Evolutionary conservation across 1,140 invertebrate species (phyloP), one percentile per base, ranked within the genome.

Genomic region (Globodera rostochiensis): DNA sequence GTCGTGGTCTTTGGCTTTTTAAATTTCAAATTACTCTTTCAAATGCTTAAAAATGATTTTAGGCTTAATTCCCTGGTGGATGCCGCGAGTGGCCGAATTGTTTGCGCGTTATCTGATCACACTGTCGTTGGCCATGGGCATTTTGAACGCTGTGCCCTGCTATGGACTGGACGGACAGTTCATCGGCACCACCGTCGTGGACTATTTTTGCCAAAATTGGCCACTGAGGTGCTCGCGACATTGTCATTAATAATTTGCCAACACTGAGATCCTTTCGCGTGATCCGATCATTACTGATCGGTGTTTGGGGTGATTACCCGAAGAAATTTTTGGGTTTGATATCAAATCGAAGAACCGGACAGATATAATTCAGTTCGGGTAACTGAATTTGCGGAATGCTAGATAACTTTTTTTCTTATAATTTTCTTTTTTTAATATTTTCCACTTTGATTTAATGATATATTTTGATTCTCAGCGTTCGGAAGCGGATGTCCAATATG

Each of bases 91-190:
- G 50, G 71, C 85, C n/a, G 85, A 89, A 77, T 74, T 90, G 46
- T 75, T 84, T 82, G 79, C 57, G 77, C 91, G 91, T 87, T 93
- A 93, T 87, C 91, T 97, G 71, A 93, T 95, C 66, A 94, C 96
- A 78, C 94, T 98, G 88, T 97, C 96, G 49, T 93, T 94, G 85
- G 96, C 95, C 6, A 91, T 98, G 84, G 95, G 94, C 19, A 91
- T 98, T 82, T 91, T 98, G 36, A 98, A 98, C 92, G 93, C 96
- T 7, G 93, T 98, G 49, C 96, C 96, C 5, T 96, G 95, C 90
- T 95, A 95, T 89, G 94, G 93, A 83, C 93, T 97, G 83, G 96
- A 98, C 92, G 96, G 96, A 4, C 91, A 90, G 70, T 89, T 81
- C 73, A 90, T 90, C 60, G 82, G 86, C 64, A 25, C 53, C 19